phyloP scores from a whole-genome alignment of 2,113 vertebrate species.

The Laticauda laticaudata region DNA sequence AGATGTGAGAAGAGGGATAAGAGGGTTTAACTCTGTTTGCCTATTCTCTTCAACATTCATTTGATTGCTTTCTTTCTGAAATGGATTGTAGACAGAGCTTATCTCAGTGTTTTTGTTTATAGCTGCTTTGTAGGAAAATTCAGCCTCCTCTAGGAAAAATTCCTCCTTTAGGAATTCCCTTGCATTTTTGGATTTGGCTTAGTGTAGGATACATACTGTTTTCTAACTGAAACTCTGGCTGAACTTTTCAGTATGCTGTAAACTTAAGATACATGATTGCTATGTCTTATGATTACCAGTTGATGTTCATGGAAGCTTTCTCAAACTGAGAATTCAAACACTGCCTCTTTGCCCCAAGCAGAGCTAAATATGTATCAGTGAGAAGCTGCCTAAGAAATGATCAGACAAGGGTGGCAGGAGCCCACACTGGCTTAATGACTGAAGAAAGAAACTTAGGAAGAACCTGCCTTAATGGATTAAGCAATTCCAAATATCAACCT shows the following conservation, averaged over 20 bases:
- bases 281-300: background rate
- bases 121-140: background rate
- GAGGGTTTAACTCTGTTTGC: background rate
- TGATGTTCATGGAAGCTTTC: background rate
- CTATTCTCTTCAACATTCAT: background rate
- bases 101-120: background rate
- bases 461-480: background rate
- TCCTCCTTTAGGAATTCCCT: background rate
- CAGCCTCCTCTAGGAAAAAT: background rate
- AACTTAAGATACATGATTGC: background rate
- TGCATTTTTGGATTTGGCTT: background rate
- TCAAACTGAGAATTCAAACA: background rate
- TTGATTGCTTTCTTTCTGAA: background rate
- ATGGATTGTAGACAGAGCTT: background rate
- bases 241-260: background rate
- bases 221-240: background rate
- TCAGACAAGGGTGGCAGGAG: background rate
- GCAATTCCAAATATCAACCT: background rate
- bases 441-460: background rate
- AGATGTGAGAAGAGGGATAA: background rate
- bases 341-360: background rate
- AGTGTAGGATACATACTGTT: background rate
- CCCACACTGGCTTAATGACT: background rate
- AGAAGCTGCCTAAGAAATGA: fast-evolving
- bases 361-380: background rate